Percentiles rank a stretch among this genome's conserved stretches.
phyloP scores from a whole-genome alignment of 53 echinoderm and acorn worm species.

The Crossaster papposus region DNA sequence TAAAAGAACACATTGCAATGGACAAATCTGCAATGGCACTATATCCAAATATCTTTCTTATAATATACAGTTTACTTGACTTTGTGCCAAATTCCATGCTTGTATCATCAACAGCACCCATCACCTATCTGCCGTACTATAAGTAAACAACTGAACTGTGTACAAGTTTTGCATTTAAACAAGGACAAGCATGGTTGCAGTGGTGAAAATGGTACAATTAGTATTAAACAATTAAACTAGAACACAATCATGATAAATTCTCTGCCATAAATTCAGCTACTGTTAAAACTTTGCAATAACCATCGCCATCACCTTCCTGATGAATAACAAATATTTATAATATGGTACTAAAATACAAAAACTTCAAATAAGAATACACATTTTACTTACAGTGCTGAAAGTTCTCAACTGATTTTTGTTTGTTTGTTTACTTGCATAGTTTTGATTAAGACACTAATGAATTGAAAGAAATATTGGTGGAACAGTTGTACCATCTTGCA shows the following conservation, averaged over 20 bases:
- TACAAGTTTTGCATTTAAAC: background rate
- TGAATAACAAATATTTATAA: conserved; percentile 31
- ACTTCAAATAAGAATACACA: conserved; percentile 58
- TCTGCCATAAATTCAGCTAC: conserved; percentile 6
- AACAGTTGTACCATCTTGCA: background rate
- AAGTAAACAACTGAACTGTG: background rate
- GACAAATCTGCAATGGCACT: too few relatives aligned
- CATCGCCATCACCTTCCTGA: conserved; percentile 8
- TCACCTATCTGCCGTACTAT: too few relatives aligned
- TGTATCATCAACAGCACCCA: too few relatives aligned
- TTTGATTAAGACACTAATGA: conserved; percentile 64
- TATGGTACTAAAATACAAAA: conserved; percentile 61
- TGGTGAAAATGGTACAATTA: conserved; percentile 13
- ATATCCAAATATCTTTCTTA: too few relatives aligned
- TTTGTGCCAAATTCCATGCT: too few relatives aligned
- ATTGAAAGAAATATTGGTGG: conserved; percentile 48
- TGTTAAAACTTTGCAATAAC: conserved; percentile 10
- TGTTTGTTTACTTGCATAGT: conserved; percentile 63
- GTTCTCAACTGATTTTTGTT: conserved; percentile 31
- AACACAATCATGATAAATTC: background rate
- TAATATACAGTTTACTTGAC: too few relatives aligned
- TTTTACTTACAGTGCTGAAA: conserved; percentile 60
- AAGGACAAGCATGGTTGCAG: conserved; percentile 11
- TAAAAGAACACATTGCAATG: too few relatives aligned
- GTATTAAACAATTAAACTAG: conserved; percentile 10